Conservation (phyloP, 2,797 vertebrate species). For the Thaleichthys pacificus region DNA sequence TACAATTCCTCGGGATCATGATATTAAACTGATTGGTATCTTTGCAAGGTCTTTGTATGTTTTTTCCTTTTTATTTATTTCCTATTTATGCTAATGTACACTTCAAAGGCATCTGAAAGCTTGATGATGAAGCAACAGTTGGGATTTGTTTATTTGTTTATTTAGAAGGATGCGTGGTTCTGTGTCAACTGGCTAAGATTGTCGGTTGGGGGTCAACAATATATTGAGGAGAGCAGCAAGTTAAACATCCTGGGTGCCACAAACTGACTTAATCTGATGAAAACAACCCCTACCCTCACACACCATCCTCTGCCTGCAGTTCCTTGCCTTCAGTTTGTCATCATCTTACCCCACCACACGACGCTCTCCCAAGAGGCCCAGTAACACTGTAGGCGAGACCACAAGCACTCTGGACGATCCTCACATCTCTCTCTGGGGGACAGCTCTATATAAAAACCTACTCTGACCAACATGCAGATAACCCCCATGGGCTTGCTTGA, state of each 20-base stretch:
- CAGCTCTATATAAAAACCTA: slow-evolving; percentile 14
- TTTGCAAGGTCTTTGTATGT: slow-evolving; percentile 35
- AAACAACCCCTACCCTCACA: neutral
- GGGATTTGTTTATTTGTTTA: no score
- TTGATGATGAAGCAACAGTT: slow-evolving; percentile 7
- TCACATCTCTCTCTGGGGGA: slow-evolving; percentile 10
- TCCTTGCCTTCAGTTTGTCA: neutral
- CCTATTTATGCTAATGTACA: neutral
- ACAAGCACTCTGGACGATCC: neutral
- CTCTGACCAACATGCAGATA: slow-evolving; percentile 1
- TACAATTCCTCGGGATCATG: slow-evolving; percentile 49
- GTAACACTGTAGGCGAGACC: neutral
- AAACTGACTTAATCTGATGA: neutral
- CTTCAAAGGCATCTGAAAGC: slow-evolving; percentile 26
- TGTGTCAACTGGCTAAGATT: neutral
- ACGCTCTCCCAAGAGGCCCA: neutral
- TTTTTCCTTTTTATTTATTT: slow-evolving; percentile 13
- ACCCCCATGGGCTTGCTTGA: slow-evolving; percentile 8
- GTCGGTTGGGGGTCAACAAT: neutral
- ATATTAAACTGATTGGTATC: slow-evolving; percentile 51
- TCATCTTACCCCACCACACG: neutral
- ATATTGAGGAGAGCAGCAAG: neutral
- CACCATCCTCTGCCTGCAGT: neutral
- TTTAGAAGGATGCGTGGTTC: no score
- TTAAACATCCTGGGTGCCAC: neutral